phyloP scores from a whole-genome alignment of 2,113 vertebrate species.

The Sakesphorus luctuosus region DNA sequence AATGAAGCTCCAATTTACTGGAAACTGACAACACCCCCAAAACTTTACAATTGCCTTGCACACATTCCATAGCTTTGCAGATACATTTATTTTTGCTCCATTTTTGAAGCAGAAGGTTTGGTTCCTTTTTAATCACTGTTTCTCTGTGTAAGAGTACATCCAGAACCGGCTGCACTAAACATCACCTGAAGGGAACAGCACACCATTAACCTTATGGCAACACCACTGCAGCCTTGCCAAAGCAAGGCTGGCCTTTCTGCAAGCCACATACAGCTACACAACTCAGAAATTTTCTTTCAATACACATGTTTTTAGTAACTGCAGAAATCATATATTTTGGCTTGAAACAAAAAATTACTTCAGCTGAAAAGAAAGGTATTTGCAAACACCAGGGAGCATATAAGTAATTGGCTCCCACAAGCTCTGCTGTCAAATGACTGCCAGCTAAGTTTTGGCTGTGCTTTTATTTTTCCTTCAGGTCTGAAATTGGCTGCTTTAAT shows the following conservation, averaged over 20 bases:
- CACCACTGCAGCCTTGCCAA: background rate
- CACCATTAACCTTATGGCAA: no score
- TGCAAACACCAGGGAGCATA: background rate
- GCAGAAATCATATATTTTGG: background rate
- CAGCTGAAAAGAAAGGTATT: background rate
- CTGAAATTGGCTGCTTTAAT: slow-evolving; percentile 41
- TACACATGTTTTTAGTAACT: background rate
- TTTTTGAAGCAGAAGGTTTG: background rate
- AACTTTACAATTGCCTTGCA: background rate
- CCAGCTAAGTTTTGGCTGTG: slow-evolving; percentile 9
- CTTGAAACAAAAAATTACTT: background rate
- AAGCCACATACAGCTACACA: background rate
- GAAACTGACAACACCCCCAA: background rate
- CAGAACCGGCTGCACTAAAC: background rate
- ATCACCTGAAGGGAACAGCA: background rate
- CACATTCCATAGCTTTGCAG: background rate
- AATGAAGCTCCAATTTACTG: background rate
- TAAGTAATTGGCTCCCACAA: background rate
- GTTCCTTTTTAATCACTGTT: background rate
- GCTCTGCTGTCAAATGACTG: background rate
- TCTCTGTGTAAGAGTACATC: background rate
- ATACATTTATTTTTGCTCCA: background rate
- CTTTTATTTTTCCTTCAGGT: slow-evolving; percentile 39
- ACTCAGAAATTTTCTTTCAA: background rate
- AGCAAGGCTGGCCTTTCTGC: background rate